phyloP scores from a whole-genome alignment of 2,888 invertebrate species.

The Sminthurinus aureus region DNA sequence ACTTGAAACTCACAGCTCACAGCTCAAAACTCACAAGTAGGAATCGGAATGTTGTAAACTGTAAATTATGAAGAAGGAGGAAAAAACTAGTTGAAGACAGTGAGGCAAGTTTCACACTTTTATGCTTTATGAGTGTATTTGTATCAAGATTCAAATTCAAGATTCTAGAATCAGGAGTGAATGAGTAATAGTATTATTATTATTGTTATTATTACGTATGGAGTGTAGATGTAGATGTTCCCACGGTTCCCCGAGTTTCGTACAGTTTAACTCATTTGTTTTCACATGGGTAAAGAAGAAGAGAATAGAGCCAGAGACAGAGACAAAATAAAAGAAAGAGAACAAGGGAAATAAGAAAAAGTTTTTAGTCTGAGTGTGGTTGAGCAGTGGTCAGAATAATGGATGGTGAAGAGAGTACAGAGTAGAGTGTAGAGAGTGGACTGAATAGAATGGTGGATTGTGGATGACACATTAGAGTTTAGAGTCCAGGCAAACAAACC shows the following conservation, averaged over 20 bases:
- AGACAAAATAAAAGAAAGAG: too few species aligned
- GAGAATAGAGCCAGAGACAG: background rate
- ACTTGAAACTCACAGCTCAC: too few species aligned
- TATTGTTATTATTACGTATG: too few species aligned
- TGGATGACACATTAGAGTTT: conserved; percentile 52
- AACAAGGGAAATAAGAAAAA: too few species aligned
- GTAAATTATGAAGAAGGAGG: too few species aligned
- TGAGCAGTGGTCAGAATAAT: conserved; percentile 46
- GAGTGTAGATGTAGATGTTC: conserved; percentile 43
- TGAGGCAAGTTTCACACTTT: conserved; percentile 48
- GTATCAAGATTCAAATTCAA: too few species aligned
- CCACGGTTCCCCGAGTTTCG: conserved; percentile 51
- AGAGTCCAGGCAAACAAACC: conserved; percentile 54
- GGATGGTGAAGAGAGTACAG: background rate
- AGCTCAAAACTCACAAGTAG: too few species aligned
- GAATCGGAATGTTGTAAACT: too few species aligned
- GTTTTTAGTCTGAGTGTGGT: conserved; percentile 43
- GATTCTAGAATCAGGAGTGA: too few species aligned
- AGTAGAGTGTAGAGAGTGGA: too few species aligned
- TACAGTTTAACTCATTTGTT: conserved; percentile 53
- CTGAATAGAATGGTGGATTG: conserved; percentile 18
- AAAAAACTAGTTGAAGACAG: conserved; percentile 4
- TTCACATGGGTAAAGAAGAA: conserved; percentile 51
- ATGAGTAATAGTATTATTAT: too few species aligned
- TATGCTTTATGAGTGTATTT: conserved; percentile 58